Evolutionary conservation across 2,888 invertebrate genomes (phyloP).

Genomic region (Oxystoma pomonae): DNA sequence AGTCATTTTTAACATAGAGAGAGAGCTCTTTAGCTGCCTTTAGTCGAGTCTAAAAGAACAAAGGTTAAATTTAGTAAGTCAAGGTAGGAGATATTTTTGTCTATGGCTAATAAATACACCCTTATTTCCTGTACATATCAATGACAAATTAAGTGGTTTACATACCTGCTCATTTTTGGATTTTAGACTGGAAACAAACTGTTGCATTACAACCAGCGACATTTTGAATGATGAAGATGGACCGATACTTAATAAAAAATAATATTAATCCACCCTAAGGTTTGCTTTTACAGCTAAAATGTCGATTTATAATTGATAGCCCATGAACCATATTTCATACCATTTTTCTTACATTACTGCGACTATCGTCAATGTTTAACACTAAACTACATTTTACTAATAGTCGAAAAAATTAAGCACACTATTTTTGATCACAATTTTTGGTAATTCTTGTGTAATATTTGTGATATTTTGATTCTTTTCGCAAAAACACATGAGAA

Average conservation of each 20-base stretch:
- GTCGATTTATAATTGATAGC: neutral
- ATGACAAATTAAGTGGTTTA: too few relatives aligned
- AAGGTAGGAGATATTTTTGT: too few relatives aligned
- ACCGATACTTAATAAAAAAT: neutral
- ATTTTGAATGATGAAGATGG: conserved; percentile 36
- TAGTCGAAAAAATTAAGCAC: neutral
- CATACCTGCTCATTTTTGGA: conserved; percentile 76
- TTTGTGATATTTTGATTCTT: neutral
- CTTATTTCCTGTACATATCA: too few relatives aligned
- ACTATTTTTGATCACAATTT: neutral
- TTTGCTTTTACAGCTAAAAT: neutral
- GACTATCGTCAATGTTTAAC: too few relatives aligned
- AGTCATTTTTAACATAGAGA: conserved; percentile 85
- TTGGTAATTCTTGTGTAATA: neutral
- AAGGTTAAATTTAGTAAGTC: too few relatives aligned
- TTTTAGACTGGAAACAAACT: conserved; percentile 83
- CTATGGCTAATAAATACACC: too few relatives aligned
- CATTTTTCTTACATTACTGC: neutral
- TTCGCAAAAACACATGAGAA: neutral
- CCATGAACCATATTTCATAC: neutral
- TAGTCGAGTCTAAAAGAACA: conserved; percentile 50
- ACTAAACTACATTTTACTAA: neutral
- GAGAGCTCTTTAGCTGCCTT: conserved; percentile 87
- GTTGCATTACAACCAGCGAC: conserved; percentile 63
- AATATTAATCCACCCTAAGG: neutral